Conservation (phyloP, 2,888 invertebrate genomes). For the Hipparchia semele region DNA sequence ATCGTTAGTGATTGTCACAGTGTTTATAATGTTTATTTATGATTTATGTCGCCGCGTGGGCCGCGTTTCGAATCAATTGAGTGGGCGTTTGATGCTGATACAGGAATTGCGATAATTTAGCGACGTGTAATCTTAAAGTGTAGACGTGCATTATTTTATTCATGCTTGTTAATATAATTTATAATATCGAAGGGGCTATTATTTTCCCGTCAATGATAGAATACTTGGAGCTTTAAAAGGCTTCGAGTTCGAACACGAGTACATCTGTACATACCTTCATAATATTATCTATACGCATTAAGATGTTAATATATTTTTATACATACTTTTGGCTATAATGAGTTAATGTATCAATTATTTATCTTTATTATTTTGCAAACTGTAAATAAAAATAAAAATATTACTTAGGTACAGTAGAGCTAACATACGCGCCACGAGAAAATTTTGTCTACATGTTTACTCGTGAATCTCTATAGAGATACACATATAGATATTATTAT, state of each 20-base stretch:
- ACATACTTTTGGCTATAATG: too few species aligned
- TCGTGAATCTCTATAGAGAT: too few species aligned
- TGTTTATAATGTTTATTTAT: constrained; percentile 59
- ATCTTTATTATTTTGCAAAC: too few species aligned
- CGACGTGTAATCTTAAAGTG: constrained; percentile 45
- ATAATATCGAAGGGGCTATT: constrained; percentile 27
- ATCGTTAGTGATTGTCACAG: constrained; percentile 73
- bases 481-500: too few species aligned
- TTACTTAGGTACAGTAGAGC: too few species aligned
- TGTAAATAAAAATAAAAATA: too few species aligned
- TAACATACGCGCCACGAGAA: too few species aligned
- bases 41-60: constrained; percentile 60
- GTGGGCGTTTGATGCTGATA: constrained; percentile 50
- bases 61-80: constrained; percentile 61
- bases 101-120: constrained; percentile 47
- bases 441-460: too few species aligned
- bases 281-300: neutral
- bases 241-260: neutral
- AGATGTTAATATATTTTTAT: neutral
- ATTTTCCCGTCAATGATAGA: constrained; percentile 18
- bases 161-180: constrained; percentile 30
- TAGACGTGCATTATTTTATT: constrained; percentile 33
- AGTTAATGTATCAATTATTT: too few species aligned
- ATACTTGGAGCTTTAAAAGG: neutral
- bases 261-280: neutral